phyloP scores from a whole-genome alignment of 2,797 vertebrate genomes.

The Acanthurus lineatus region DNA sequence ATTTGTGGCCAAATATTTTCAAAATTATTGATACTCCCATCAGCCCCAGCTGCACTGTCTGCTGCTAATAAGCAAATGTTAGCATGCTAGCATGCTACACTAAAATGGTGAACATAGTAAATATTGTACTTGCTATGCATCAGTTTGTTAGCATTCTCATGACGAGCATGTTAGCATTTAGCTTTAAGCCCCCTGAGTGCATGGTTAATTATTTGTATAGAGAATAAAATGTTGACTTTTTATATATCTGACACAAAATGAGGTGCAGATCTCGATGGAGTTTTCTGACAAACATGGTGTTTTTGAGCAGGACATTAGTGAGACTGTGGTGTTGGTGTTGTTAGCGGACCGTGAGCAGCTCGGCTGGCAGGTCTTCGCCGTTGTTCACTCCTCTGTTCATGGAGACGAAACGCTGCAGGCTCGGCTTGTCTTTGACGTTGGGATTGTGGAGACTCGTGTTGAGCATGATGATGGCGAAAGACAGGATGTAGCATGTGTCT shows the following conservation, averaged over 20 bases:
- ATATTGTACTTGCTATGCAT: no score
- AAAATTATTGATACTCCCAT: no score
- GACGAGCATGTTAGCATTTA: no score
- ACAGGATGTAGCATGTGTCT: constrained; percentile 97
- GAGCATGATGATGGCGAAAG: constrained; percentile 96
- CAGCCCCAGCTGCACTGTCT: no score
- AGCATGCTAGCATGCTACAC: no score
- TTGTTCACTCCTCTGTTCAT: constrained; percentile 94
- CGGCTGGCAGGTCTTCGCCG: constrained; percentile 87
- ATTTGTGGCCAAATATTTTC: no score
- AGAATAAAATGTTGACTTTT: not conserved
- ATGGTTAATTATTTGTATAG: not conserved
- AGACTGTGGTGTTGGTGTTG: not conserved
- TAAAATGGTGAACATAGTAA: no score
- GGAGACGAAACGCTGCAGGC: constrained; percentile 90
- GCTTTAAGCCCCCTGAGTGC: no score
- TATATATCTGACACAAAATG: not conserved
- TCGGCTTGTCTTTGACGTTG: constrained; percentile 92
- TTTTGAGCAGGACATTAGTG: not conserved
- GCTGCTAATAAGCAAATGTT: no score
- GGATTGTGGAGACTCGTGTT: constrained; percentile 97
- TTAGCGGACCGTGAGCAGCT: constrained; percentile 86
- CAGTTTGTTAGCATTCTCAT: no score
- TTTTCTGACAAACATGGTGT: not conserved
- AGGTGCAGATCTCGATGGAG: not conserved